Base-by-base conservation (phyloP, 2,797 vertebrate genomes). In the Botia almorhae region DNA sequence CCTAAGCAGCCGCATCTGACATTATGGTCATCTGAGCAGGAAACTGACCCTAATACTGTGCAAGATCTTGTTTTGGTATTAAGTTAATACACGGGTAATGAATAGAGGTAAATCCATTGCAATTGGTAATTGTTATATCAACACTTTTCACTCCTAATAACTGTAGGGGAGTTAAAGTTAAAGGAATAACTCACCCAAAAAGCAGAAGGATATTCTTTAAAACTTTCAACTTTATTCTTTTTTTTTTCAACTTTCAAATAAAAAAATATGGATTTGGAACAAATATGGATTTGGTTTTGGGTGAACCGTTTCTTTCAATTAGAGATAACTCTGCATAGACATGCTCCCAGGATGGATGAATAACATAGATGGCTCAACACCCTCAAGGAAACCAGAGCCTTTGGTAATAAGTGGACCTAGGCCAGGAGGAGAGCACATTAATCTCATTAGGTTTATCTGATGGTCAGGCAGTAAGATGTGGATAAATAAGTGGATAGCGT, bases 391-490 rank as follows among this genome's bases (percentile, higher is more conserved):
- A 85, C 79, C 63, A 80, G 76, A 83, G 58, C 71, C 67, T 74
- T n/a, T 51, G 56, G 51, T 29, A 75, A 58, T 55, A 60, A 51
- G 56, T 73, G 63, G 23, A 69, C 23, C 36, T 33, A 69, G 79
- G 78, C 74, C 78, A 83, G 69, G 50, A 80, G 50, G 39, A 58
- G 56, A 75, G 72, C 29, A 61, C 79, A 89, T 86, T 84, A 84
- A 87, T 83, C 83, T 83, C 79, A 64, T 58, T 71, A 80, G 72
- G 83, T 73, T 84, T 71, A 85, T 85, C 81, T 78, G 73, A 83
- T 51, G 56, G 78, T 68, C 78, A 36, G 68, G 72, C 70, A 60
- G 60, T 50, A 69, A 77, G 17, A 67, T 79, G 69, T 67, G 74
- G 82, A 83, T 82, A 83, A 77, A 85, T 86, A 58, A 50, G 39